These are phyloP conservation scores for Manis pentadactyla DNA, from an alignment of 2,797 vertebrate genomes.

Conservation along the genomic window DNA sequence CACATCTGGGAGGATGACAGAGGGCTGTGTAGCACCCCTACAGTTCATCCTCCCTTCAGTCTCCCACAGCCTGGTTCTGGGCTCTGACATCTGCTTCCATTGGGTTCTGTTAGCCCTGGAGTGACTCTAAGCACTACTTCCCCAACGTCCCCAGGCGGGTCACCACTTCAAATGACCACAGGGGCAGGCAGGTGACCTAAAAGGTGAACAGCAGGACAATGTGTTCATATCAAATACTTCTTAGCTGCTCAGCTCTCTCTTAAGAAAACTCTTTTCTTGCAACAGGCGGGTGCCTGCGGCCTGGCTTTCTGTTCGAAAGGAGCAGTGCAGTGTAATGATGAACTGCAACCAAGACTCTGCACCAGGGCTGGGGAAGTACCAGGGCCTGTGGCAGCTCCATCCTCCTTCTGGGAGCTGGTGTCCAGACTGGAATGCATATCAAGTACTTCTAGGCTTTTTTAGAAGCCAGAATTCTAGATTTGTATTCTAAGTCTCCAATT, in stretches of 20 bases:
- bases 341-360: not conserved
- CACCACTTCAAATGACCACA: not conserved
- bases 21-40: not conserved
- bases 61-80: not conserved
- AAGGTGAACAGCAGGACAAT: not conserved
- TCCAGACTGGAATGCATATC: not conserved
- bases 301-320: not conserved
- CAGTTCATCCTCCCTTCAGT: not conserved
- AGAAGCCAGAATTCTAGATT: not conserved
- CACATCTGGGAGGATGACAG: not conserved
- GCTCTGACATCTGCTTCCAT: not conserved
- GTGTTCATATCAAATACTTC: not conserved
- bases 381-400: not conserved
- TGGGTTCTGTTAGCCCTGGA: not conserved
- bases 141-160: not conserved
- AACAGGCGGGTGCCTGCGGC: not conserved
- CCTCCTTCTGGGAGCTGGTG: not conserved
- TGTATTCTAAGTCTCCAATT: not conserved
- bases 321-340: not conserved
- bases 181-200: not conserved
- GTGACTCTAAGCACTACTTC: not conserved
- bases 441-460: not conserved
- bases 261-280: slow-evolving; percentile 1
- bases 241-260: not conserved
- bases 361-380: not conserved